These are phyloP conservation scores for Micoletzkya japonica DNA, from an alignment of 2,888 invertebrate species.

Conservation along the genomic window DNA sequence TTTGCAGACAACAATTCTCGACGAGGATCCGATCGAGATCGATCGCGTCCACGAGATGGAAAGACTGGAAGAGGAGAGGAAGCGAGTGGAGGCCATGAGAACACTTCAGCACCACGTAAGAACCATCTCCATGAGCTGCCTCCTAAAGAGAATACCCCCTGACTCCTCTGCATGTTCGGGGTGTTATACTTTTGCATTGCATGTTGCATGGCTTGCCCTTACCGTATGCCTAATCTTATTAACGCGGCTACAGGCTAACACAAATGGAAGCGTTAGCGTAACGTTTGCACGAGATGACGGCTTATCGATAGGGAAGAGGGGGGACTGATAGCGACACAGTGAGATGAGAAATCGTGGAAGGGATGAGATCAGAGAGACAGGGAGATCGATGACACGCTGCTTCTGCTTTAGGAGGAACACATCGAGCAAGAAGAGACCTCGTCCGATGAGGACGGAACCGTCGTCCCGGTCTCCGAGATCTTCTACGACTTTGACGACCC, in stretches of 20 bases:
- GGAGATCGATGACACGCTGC: neutral
- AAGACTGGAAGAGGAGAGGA: slow-evolving; percentile 17
- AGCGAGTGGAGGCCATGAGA: slow-evolving; percentile 20
- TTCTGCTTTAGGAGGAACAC: neutral
- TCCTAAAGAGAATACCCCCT: no score
- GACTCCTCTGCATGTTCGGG: no score
- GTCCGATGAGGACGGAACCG: slow-evolving; percentile 15
- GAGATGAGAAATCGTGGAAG: no score
- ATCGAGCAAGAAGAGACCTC: neutral
- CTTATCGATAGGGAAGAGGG: no score
- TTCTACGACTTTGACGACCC: slow-evolving; percentile 20
- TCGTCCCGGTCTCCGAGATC: slow-evolving; percentile 4
- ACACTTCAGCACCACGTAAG: neutral
- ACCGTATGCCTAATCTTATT: no score
- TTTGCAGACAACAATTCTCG: slow-evolving; percentile 7
- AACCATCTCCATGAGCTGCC: no score
- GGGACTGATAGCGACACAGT: no score
- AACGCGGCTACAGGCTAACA: no score
- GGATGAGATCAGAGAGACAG: neutral
- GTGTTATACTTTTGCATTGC: no score
- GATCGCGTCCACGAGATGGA: slow-evolving; percentile 22
- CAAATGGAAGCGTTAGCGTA: no score
- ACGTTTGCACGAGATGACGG: no score
- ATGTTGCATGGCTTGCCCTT: no score
- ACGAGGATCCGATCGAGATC: slow-evolving; percentile 22